A percentile compares a stretch with the other conserved stretches of the same genome.
Evolutionary conservation across 2,888 invertebrate genomes (phyloP).

Genomic region (Pilophorus perplexus): DNA sequence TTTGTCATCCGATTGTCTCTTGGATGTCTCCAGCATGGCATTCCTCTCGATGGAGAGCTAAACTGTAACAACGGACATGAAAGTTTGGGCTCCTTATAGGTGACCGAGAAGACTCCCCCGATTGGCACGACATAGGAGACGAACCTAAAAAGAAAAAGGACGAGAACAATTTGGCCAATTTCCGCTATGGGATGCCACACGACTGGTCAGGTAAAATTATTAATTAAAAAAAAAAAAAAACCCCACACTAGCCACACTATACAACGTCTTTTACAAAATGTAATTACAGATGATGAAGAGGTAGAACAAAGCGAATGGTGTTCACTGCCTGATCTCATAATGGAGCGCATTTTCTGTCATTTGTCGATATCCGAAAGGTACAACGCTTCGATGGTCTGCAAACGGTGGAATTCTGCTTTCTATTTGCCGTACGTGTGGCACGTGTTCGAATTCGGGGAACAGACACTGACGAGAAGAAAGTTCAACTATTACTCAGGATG

Average conservation of each 20-base stretch:
- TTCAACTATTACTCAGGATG: slow-evolving; percentile 80
- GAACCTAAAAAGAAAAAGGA: slow-evolving; percentile 8
- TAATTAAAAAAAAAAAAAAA: too few relatives aligned
- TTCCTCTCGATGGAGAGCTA: too few relatives aligned
- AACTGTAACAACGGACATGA: too few relatives aligned
- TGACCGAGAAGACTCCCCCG: slow-evolving; percentile 8
- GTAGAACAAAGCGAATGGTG: slow-evolving; percentile 63
- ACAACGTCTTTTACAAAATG: neutral
- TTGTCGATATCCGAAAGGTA: slow-evolving; percentile 68
- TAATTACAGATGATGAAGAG: slow-evolving; percentile 25
- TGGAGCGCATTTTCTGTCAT: slow-evolving; percentile 70
- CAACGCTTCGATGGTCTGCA: slow-evolving; percentile 68
- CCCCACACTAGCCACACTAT: too few relatives aligned
- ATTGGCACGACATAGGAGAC: slow-evolving; percentile 29
- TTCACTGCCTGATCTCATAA: slow-evolving; percentile 66
- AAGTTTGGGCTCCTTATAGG: too few relatives aligned
- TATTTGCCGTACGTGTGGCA: slow-evolving; percentile 73
- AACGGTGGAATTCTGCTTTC: slow-evolving; percentile 67
- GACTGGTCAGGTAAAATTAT: slow-evolving; percentile 20
- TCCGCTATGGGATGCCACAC: slow-evolving; percentile 18
- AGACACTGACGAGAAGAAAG: slow-evolving; percentile 68
- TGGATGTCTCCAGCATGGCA: too few relatives aligned
- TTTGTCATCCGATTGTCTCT: neutral
- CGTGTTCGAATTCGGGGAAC: slow-evolving; percentile 68
- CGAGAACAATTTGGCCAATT: neutral